Evolutionary conservation across 2,888 invertebrate species (phyloP).

Genomic region (Silvanus unidentatus): DNA sequence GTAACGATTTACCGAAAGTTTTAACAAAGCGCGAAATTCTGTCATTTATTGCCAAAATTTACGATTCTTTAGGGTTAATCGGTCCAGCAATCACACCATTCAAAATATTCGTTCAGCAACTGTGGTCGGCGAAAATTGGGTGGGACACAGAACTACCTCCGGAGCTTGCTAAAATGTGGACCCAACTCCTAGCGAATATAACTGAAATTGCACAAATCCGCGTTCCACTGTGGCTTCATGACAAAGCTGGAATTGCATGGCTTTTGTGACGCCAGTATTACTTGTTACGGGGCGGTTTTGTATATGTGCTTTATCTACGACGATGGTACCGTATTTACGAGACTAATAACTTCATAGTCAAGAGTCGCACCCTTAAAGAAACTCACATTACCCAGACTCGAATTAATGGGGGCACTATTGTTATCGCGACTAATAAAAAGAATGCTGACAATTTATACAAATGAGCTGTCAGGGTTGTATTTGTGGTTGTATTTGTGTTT

Average conservation of each 20-base stretch:
- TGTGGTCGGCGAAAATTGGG: neutral
- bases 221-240: neutral
- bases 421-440: too few species aligned
- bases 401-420: too few species aligned
- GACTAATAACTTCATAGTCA: neutral
- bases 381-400: neutral
- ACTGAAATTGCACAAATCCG: neutral
- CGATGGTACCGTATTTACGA: neutral
- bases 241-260: neutral
- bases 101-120: neutral
- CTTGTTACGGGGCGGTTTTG: neutral
- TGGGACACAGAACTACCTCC: neutral
- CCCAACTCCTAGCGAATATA: neutral
- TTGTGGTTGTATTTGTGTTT: too few species aligned
- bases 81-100: neutral
- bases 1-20: neutral
- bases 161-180: neutral
- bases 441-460: too few species aligned
- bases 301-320: neutral
- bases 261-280: neutral
- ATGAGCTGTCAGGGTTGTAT: too few species aligned
- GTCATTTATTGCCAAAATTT: conserved; percentile 4
- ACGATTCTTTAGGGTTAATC: conserved; percentile 4
- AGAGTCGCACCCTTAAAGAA: neutral
- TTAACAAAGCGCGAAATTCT: neutral